These are phyloP conservation scores for Trichogramma dendrolimi DNA, from an alignment of 2,888 invertebrate species.

Conservation along the genomic window DNA sequence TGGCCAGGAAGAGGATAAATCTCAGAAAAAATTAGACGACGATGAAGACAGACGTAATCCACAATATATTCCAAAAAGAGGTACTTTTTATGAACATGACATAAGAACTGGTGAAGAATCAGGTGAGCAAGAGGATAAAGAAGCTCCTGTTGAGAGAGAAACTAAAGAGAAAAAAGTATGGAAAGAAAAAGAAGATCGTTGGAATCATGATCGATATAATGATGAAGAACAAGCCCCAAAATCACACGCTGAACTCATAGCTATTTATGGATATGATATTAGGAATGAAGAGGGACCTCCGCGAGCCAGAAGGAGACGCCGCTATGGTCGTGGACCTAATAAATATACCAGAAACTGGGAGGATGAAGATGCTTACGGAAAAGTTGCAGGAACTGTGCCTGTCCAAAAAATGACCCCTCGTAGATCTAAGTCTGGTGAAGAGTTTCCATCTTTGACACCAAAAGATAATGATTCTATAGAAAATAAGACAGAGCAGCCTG, in stretches of 20 bases:
- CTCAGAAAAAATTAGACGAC: conserved; percentile 76
- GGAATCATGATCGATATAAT: conserved; percentile 85
- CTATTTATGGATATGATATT: conserved; percentile 91
- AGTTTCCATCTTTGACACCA: conserved; percentile 57
- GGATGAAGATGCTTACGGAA: conserved; percentile 82
- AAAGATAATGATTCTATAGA: conserved; percentile 38
- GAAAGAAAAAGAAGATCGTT: conserved; percentile 66
- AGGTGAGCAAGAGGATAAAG: conserved; percentile 34
- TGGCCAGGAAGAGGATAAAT: conserved; percentile 55
- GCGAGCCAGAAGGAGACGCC: conserved; percentile 75
- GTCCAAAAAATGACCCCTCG: conserved; percentile 40
- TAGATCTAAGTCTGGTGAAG: conserved; percentile 53
- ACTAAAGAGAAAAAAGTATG: conserved; percentile 53
- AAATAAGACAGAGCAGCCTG: conserved; percentile 44
- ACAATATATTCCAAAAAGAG: conserved; percentile 93
- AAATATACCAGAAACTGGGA: conserved; percentile 92
- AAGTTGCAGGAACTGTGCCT: conserved; percentile 50
- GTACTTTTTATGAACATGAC: conserved; percentile 96
- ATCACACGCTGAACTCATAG: conserved; percentile 75
- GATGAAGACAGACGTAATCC: conserved; percentile 95
- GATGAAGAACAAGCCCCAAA: conserved; percentile 82
- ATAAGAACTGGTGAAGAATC: conserved; percentile 73
- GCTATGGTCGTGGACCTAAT: conserved; percentile 86
- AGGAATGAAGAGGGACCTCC: conserved; percentile 89
- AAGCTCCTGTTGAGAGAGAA: conserved; percentile 43